phyloP scores from a whole-genome alignment of 2,888 invertebrate species.

The Phaedon cochleariae region DNA sequence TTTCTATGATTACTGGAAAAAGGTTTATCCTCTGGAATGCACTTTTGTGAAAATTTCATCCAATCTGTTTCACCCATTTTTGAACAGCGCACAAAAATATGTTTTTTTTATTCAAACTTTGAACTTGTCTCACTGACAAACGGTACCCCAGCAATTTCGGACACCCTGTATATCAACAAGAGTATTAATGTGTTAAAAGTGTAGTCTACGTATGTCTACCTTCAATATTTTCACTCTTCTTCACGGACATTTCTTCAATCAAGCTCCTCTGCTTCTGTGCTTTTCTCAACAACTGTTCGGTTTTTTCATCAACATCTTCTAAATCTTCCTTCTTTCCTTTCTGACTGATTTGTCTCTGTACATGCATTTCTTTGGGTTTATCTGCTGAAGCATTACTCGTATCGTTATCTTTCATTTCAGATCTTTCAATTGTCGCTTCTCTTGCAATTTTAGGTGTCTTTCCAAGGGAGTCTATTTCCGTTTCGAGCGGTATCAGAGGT shows the following conservation, averaged over 20 bases:
- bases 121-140: too few species aligned
- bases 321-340: conserved; percentile 60
- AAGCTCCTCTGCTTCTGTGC: conserved; percentile 76
- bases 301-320: conserved; percentile 67
- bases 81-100: too few species aligned
- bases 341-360: conserved; percentile 47
- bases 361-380: conserved; percentile 38
- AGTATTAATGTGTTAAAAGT: conserved; percentile 1
- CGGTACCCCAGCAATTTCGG: too few species aligned
- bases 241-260: conserved; percentile 73
- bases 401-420: conserved; percentile 40
- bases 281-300: conserved; percentile 71
- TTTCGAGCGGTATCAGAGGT: conserved; percentile 22
- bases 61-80: too few species aligned
- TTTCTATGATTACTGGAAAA: too few species aligned
- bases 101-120: too few species aligned
- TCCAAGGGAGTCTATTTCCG: conserved; percentile 39
- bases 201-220: conserved; percentile 41
- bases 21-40: too few species aligned
- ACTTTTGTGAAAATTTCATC: too few species aligned
- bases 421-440: conserved; percentile 48
- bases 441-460: conserved; percentile 57
- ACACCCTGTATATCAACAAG: too few species aligned
- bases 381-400: conserved; percentile 26
- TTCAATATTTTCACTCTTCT: conserved; percentile 46